Conservation (phyloP, 1,140 invertebrate genomes). For the Diuraphis noxia region DNA sequence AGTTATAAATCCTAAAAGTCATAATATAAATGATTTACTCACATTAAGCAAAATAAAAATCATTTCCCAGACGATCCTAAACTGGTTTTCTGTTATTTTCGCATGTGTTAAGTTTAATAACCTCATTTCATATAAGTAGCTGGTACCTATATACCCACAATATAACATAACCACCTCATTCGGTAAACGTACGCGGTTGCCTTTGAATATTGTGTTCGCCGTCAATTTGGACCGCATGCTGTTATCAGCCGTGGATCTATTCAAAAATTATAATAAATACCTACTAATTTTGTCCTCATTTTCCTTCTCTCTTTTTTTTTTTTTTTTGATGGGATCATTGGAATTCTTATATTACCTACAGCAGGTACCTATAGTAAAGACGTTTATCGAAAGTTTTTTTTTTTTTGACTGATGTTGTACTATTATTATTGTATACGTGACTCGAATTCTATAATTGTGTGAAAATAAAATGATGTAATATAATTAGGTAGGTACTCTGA, state of each 20-base stretch:
- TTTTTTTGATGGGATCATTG: background rate
- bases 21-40: background rate
- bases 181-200: background rate
- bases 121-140: constrained; percentile 27
- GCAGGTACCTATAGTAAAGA: too few species aligned
- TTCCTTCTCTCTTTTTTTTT: background rate
- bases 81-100: constrained; percentile 49
- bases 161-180: background rate
- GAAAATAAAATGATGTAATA: background rate
- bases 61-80: background rate
- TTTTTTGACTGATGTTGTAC: background rate
- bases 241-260: constrained; percentile 6
- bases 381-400: too few species aligned
- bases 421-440: constrained; percentile 22
- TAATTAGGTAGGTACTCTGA: too few species aligned
- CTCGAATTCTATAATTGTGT: background rate
- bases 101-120: constrained; percentile 45
- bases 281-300: constrained; percentile 17
- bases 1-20: background rate
- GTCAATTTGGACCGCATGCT: constrained; percentile 7
- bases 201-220: constrained; percentile 9
- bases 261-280: constrained; percentile 3
- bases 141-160: background rate
- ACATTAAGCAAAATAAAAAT: constrained; percentile 1
- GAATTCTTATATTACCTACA: too few species aligned